phyloP scores from a whole-genome alignment of 2,113 vertebrate species.

The Caretta caretta region DNA sequence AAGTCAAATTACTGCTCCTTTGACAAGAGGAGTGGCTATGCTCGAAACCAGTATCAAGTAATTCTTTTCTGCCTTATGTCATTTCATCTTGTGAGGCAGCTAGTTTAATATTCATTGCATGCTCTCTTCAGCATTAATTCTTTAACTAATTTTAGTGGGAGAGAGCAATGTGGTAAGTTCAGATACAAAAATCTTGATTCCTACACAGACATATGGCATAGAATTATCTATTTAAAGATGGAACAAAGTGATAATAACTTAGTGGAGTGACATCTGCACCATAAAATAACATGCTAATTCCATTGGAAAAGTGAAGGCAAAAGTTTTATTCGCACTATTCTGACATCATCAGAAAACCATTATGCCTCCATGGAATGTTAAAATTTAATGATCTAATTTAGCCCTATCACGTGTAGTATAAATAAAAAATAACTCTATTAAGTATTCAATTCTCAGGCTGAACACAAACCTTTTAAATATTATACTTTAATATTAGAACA shows the following conservation, averaged over 20 bases:
- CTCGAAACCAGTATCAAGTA: background rate
- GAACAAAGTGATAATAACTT: conserved; percentile 59
- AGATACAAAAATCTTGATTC: conserved; percentile 59
- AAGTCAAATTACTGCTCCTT: conserved; percentile 3
- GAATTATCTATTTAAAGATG: conserved; percentile 66
- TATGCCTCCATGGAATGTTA: conserved; percentile 70
- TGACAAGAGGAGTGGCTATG: background rate
- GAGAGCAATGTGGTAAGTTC: conserved; percentile 37
- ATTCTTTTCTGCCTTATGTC: background rate
- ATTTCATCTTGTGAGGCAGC: background rate
- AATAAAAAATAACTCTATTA: conserved; percentile 74
- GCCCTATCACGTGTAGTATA: conserved; percentile 71
- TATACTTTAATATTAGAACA: conserved; percentile 35
- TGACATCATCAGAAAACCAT: conserved; percentile 65
- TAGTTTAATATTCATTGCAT: conserved; percentile 24
- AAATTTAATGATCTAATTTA: conserved; percentile 77
- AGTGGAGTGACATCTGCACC: conserved; percentile 68
- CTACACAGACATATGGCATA: conserved; percentile 64
- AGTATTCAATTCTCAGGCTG: conserved; percentile 54
- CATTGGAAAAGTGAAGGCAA: conserved; percentile 44
- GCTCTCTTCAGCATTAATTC: conserved; percentile 62
- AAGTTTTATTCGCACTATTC: conserved; percentile 60
- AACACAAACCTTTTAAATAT: conserved; percentile 46
- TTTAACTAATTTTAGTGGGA: conserved; percentile 60
- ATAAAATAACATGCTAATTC: conserved; percentile 73